These are phyloP conservation scores for Galeopterus variegatus DNA, from an alignment of 2,113 vertebrate genomes.

Conservation along the genomic window DNA sequence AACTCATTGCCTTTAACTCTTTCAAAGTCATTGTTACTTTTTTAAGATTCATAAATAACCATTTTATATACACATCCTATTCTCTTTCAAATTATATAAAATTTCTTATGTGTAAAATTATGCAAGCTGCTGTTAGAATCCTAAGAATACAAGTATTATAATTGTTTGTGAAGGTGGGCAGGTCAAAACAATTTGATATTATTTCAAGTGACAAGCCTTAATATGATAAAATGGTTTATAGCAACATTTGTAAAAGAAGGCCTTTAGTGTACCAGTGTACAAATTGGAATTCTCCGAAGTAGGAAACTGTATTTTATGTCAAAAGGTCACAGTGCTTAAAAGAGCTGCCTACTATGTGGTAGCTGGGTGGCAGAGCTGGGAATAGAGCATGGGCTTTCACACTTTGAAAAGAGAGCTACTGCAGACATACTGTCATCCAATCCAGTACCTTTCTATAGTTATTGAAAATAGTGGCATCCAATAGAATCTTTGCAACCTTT, in stretches of 20 bases:
- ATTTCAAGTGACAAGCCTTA: background rate
- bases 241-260: background rate
- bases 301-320: background rate
- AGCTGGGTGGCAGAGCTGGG: background rate
- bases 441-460: background rate
- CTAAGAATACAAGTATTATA: background rate
- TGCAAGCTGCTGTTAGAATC: background rate
- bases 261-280: background rate
- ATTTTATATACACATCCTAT: background rate
- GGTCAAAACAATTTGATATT: background rate
- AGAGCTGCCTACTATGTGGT: background rate
- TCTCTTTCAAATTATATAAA: background rate
- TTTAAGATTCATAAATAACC: background rate
- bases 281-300: background rate
- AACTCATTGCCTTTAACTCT: constrained; percentile 3
- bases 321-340: background rate
- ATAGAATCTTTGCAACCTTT: background rate
- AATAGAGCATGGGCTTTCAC: background rate
- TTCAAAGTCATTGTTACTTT: background rate
- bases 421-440: background rate
- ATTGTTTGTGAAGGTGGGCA: background rate
- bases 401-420: background rate
- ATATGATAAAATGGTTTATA: background rate
- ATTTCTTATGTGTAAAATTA: background rate
- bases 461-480: background rate